Conservation (phyloP, 2,797 vertebrate genomes). For the Babyrousa celebensis region DNA sequence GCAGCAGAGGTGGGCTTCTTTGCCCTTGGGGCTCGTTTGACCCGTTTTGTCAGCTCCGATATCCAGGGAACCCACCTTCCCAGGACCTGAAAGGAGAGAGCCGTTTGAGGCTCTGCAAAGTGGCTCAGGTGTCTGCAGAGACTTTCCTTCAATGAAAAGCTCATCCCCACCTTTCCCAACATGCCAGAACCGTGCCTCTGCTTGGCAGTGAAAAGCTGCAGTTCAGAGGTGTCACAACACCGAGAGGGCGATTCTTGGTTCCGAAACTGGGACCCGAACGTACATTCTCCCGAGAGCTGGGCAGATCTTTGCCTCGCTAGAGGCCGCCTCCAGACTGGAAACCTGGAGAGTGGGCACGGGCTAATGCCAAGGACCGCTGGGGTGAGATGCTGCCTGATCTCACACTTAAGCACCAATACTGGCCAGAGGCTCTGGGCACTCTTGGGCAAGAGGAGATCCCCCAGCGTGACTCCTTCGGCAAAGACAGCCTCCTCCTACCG, state of each 20-base stretch:
- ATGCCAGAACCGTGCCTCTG: not conserved
- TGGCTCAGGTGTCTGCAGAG: slow-evolving; percentile 58
- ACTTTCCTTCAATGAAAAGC: slow-evolving; percentile 45
- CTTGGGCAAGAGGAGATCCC: not conserved
- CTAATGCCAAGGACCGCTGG: not conserved
- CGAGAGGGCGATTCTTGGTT: not conserved
- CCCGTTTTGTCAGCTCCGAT: not conserved
- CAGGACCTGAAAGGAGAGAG: slow-evolving; percentile 20
- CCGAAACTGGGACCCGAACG: not conserved
- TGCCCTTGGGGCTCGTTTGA: not conserved
- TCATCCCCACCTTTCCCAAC: not conserved
- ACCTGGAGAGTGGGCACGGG: not conserved
- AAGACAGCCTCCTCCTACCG: not conserved
- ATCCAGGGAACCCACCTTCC: not conserved
- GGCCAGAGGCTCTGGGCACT: not conserved
- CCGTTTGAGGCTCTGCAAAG: not conserved
- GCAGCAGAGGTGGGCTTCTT: not conserved
- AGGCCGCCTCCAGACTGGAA: slow-evolving; percentile 33
- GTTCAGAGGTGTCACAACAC: not conserved
- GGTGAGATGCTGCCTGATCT: not conserved
- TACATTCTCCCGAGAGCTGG: not conserved
- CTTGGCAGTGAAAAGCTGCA: not conserved
- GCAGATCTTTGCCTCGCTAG: not conserved
- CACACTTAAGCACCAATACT: not conserved
- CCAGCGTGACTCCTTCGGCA: not conserved